Evolutionary conservation across 2,888 invertebrate species (phyloP).

Genomic region (Acrobasis repandana): DNA sequence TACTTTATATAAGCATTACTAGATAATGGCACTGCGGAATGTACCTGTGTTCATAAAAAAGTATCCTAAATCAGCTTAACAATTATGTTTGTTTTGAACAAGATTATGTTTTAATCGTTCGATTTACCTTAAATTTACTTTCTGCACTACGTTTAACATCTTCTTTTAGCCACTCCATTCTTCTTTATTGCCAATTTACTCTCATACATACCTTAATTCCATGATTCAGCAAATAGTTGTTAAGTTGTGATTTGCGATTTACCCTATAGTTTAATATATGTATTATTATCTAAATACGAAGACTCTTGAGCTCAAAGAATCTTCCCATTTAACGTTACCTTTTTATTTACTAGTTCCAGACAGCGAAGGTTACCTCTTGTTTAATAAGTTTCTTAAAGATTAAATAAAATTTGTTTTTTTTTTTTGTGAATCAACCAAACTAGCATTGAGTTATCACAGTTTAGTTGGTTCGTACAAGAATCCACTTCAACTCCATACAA

Average conservation of each 20-base stretch:
- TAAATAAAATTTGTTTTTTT: not conserved
- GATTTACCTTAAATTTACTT: conserved; percentile 60
- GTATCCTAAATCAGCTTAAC: conserved; percentile 74
- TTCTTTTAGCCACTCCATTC: conserved; percentile 52
- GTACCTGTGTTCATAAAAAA: conserved; percentile 79
- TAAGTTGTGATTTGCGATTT: conserved; percentile 80
- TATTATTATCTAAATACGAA: conserved; percentile 63
- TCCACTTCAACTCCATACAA: conserved; percentile 75
- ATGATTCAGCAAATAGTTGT: conserved; percentile 75
- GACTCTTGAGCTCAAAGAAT: conserved; percentile 77
- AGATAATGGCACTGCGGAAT: conserved; percentile 79
- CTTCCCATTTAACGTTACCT: conserved; percentile 62
- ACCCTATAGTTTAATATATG: conserved; percentile 66
- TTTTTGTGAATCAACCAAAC: conserved; percentile 33
- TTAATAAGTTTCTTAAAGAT: conserved; percentile 6
- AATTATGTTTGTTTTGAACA: conserved; percentile 65
- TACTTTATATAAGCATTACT: conserved; percentile 69
- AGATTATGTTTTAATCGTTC: conserved; percentile 68
- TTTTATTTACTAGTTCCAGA: conserved; percentile 49
- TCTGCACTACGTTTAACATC: conserved; percentile 61
- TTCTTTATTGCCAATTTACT: conserved; percentile 72
- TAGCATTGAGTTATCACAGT: conserved; percentile 32
- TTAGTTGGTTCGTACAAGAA: conserved; percentile 54
- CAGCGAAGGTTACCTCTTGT: conserved; percentile 56
- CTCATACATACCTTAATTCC: conserved; percentile 46